Evolutionary conservation across 2,113 vertebrate genomes (phyloP).

Genomic region (Dascyllus trimaculatus): DNA sequence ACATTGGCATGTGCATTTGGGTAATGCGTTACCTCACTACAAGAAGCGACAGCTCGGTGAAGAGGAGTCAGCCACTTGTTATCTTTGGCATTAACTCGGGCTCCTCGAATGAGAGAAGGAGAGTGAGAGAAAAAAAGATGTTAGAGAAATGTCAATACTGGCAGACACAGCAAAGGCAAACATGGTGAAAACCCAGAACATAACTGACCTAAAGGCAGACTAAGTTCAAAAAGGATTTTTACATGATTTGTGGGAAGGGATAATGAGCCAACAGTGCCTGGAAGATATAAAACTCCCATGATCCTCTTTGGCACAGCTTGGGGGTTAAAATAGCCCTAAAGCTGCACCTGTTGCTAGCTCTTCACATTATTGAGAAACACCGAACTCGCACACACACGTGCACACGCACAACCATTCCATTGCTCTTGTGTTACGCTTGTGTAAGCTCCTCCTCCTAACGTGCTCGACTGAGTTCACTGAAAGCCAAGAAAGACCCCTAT

Average conservation of each 20-base stretch:
- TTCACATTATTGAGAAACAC: slow-evolving; percentile 57
- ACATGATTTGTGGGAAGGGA: neutral
- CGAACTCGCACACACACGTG: slow-evolving; percentile 1
- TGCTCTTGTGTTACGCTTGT: neutral
- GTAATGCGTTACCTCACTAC: slow-evolving; percentile 92
- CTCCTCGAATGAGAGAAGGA: slow-evolving; percentile 83
- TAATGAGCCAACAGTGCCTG: slow-evolving; percentile 7
- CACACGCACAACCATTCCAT: slow-evolving; percentile 6
- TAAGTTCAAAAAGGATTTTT: neutral
- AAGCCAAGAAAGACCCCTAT: slow-evolving; percentile 8
- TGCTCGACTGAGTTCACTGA: slow-evolving; percentile 42
- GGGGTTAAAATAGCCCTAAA: slow-evolving; percentile 73
- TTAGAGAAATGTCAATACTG: slow-evolving; percentile 13
- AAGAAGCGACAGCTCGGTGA: slow-evolving; percentile 97
- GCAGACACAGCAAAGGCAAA: neutral
- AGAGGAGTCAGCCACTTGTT: slow-evolving; percentile 99
- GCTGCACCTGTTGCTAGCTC: slow-evolving; percentile 71
- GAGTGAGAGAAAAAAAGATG: slow-evolving; percentile 10
- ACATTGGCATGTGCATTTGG: slow-evolving; percentile 16
- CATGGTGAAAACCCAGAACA: neutral
- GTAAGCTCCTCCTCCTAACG: slow-evolving; percentile 8
- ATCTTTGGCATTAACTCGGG: slow-evolving; percentile 99
- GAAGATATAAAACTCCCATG: slow-evolving; percentile 37
- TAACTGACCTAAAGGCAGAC: neutral
- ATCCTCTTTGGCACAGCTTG: slow-evolving; percentile 42